A percentile compares a stretch with the other conserved stretches of the same genome.
phyloP scores from a whole-genome alignment of 2,797 vertebrate species.

The Parambassis ranga region DNA sequence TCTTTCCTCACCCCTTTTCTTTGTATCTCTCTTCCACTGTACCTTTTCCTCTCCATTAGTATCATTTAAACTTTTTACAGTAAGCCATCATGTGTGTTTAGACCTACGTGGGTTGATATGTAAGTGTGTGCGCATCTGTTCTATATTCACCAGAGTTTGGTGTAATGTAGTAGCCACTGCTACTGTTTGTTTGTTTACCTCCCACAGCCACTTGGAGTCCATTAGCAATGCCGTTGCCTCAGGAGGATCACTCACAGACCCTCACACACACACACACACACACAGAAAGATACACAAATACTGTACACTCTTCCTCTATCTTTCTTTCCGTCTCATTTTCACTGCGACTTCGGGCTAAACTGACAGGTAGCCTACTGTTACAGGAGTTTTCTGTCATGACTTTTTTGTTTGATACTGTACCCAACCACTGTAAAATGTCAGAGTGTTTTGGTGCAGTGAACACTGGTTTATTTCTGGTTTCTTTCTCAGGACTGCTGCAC shows the following conservation, averaged over 20 bases:
- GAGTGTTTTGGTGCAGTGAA: not conserved
- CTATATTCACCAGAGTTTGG: conserved; percentile 41
- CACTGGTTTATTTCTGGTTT: not conserved
- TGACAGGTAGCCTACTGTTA: conserved; percentile 18
- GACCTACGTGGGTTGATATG: conserved; percentile 17
- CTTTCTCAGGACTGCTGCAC: not conserved
- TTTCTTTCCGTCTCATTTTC: conserved; percentile 29
- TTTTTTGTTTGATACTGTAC: conserved; percentile 19
- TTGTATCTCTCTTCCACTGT: conserved; percentile 4
- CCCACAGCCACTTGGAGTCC: conserved; percentile 70
- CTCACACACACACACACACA: not conserved
- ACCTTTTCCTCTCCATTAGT: not conserved
- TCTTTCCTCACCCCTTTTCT: conserved; percentile 27
- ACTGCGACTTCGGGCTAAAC: conserved; percentile 9
- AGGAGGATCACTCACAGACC: conserved; percentile 46
- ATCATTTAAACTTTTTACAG: not conserved
- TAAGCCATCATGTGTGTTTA: conserved; percentile 33
- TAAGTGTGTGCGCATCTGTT: conserved; percentile 10
- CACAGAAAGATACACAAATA: not conserved
- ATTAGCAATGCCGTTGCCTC: conserved; percentile 71
- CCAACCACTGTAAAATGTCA: not conserved
- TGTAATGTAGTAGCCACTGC: conserved; percentile 49
- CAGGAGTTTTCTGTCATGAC: conserved; percentile 21
- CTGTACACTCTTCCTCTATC: conserved; percentile 14
- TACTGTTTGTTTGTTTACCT: conserved; percentile 76